Base-by-base conservation (phyloP, 2,113 vertebrate genomes). In the Gobio gobio region DNA sequence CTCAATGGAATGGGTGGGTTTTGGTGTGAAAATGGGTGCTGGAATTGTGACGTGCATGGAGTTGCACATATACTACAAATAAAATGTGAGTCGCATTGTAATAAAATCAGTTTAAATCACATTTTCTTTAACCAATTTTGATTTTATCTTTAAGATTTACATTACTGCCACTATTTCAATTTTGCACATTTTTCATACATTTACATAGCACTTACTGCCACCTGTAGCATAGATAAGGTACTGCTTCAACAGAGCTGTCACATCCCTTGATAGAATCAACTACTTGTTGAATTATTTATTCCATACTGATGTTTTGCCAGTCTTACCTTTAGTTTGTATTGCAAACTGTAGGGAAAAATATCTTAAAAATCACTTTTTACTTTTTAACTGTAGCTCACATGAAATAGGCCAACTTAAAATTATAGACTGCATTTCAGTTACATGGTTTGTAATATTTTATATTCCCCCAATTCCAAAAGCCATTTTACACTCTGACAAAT, bases 371-470 rank as follows among this genome's bases (percentile, higher is more conserved):
- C 18, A 56, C 18, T 63, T 26, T 24, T 26, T 26, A 12, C 40
- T 40, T 40, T 7, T 40, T 40, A 78, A 29, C 14, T 61, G 10
- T 49, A 36, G 40, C 36, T 59, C 56, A 29, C 43, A 22, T 64
- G 3, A 58, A 74, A 56, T 22, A 6, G 40, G 40, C 40, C 40
- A 1, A 77, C 18, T 43, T 70, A 40, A 16, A 59, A 66, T 6
- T 43, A 43, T 76, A 10, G 51, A 61, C 22, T 70, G 51, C 47
- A 75, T 77, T 51, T 20, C 16, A 70, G 75, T 76, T 76, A 58
- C 59, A 81, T 22, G 49, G 70, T 4, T 81, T 84, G 58, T 76
- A 72, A 68, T 14, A 49, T 64, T 36, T 49, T 51, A 75, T 70
- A 33, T 12, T 24, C 56, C 54, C 47, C 24, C 43, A 43, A 16